These are phyloP conservation scores for Oxyscelio sp. DNA, from an alignment of 2,888 invertebrate species.

Conservation along the genomic window DNA sequence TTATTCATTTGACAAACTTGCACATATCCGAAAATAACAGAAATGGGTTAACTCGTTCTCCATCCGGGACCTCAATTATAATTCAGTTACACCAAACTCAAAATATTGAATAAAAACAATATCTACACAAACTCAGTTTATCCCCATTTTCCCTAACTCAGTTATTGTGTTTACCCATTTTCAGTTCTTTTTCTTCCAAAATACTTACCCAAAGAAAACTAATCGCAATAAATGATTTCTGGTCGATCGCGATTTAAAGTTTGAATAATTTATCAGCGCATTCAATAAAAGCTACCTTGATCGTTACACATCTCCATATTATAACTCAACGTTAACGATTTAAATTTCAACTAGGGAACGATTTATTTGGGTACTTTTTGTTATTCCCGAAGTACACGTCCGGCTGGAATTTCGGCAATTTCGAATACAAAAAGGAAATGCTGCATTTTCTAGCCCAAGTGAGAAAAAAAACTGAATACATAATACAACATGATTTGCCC, in stretches of 20 bases:
- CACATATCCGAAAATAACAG: too few relatives aligned
- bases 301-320: conserved; percentile 32
- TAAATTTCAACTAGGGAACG: conserved; percentile 13
- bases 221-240: conserved; percentile 33
- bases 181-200: too few relatives aligned
- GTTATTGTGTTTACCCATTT: too few relatives aligned
- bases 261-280: conserved; percentile 36
- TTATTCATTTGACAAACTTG: too few relatives aligned
- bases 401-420: conserved; percentile 33
- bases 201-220: too few relatives aligned
- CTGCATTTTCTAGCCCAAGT: conserved; percentile 17
- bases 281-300: conserved; percentile 18
- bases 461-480: conserved; percentile 22
- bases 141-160: too few relatives aligned
- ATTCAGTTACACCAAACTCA: too few relatives aligned
- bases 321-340: conserved; percentile 35
- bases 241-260: conserved; percentile 39
- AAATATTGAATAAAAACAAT: too few relatives aligned
- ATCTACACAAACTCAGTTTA: too few relatives aligned
- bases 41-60: too few relatives aligned
- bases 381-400: conserved; percentile 5
- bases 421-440: conserved; percentile 33
- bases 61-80: too few relatives aligned
- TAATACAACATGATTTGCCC: conserved; percentile 5
- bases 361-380: conserved; percentile 45